These are phyloP conservation scores for Spisula solida DNA, from an alignment of 2,888 invertebrate species.

Conservation along the genomic window DNA sequence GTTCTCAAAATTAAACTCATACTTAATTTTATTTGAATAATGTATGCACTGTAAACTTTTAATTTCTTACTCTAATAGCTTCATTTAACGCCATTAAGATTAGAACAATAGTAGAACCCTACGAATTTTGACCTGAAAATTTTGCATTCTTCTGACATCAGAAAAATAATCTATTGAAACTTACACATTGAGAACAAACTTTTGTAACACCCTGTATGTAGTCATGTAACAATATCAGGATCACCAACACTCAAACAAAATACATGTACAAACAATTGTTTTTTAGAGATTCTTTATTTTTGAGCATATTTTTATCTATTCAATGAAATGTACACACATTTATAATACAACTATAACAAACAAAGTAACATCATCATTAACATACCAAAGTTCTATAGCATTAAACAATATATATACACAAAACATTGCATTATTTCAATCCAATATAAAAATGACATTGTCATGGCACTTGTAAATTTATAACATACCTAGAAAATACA, in stretches of 20 bases:
- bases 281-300: slow-evolving; percentile 42
- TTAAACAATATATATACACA: slow-evolving; percentile 21
- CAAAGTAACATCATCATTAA: neutral
- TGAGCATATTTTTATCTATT: slow-evolving; percentile 39
- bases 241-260: neutral
- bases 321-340: slow-evolving; percentile 37
- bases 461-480: neutral
- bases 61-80: too few relatives aligned
- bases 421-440: neutral
- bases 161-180: too few relatives aligned
- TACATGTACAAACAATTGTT: neutral
- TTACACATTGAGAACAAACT: too few relatives aligned
- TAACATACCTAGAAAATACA: neutral
- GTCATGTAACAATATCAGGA: too few relatives aligned
- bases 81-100: too few relatives aligned
- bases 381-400: slow-evolving; percentile 11
- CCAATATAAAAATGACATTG: slow-evolving; percentile 15
- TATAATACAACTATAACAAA: slow-evolving; percentile 27
- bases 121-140: too few relatives aligned
- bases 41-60: too few relatives aligned
- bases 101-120: too few relatives aligned
- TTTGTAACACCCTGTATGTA: too few relatives aligned
- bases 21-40: too few relatives aligned
- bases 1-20: too few relatives aligned
- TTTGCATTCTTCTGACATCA: too few relatives aligned